A percentile compares a stretch with the other conserved stretches of the same genome.
Evolutionary conservation across 37 sponge, comb jelly and placozoan species (phyloP).

Genomic region (Cladorhizidae sp.): DNA sequence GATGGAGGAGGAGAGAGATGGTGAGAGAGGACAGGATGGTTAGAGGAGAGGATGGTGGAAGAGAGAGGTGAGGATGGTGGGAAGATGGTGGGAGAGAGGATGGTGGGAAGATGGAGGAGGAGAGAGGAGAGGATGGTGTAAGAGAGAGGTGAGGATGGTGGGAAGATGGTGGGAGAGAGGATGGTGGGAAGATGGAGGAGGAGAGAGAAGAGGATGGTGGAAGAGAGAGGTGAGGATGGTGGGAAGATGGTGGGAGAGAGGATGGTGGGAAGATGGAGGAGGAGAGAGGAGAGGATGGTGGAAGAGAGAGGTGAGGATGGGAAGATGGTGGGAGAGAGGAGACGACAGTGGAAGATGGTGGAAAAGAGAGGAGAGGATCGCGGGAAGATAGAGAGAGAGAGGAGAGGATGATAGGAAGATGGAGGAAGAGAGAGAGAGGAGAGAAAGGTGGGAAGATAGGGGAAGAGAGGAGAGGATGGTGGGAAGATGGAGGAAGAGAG

Average conservation of each 20-base stretch:
- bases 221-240: no score
- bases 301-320: no score
- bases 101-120: no score
- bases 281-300: background rate
- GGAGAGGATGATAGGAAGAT: background rate
- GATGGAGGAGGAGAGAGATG: background rate
- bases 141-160: no score
- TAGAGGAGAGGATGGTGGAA: background rate
- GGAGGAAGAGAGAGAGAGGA: background rate
- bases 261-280: background rate
- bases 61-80: background rate
- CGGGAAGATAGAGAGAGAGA: background rate
- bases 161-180: no score
- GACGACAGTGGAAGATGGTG: no score
- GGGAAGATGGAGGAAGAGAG: background rate
- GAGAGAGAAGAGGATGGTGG: no score
- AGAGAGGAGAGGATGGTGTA: no score
- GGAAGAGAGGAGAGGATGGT: background rate
- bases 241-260: background rate
- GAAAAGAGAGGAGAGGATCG: no score
- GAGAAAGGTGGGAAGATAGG: background rate
- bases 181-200: no score
- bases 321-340: no score
- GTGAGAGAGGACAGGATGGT: background rate
- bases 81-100: no score